phyloP scores from a whole-genome alignment of 2,113 vertebrate species.

The Piaya cayana region DNA sequence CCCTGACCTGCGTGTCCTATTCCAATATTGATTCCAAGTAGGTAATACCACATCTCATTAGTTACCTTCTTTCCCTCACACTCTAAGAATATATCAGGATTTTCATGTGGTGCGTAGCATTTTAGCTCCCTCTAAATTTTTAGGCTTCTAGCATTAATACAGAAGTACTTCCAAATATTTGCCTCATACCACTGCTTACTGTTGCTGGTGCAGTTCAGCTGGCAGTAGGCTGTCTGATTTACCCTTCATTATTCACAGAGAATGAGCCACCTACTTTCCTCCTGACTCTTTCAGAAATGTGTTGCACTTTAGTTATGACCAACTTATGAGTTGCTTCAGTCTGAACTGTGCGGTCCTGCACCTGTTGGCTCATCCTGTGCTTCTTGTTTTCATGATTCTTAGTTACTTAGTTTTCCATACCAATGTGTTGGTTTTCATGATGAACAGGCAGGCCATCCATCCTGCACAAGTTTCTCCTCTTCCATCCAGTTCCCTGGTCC shows the following conservation, averaged over 20 bases:
- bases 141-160: not conserved
- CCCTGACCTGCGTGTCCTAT: not conserved
- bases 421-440: not conserved
- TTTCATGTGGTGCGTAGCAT: not conserved
- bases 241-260: not conserved
- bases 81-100: not conserved
- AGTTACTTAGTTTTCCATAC: not conserved
- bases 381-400: not conserved
- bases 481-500: not conserved
- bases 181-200: not conserved
- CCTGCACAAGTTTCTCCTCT: not conserved
- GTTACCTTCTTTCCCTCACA: not conserved
- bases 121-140: not conserved
- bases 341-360: not conserved
- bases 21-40: not conserved
- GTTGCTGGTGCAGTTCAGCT: not conserved
- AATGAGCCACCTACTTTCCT: not conserved
- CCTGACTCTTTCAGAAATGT: not conserved
- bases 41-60: not conserved
- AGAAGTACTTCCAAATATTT: not conserved
- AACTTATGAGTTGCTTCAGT: not conserved
- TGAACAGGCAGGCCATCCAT: not conserved
- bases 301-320: not conserved
- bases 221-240: not conserved
- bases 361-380: not conserved